Conservation (phyloP, 2,797 vertebrate species). For the Helicolenus hilgendorfi region DNA sequence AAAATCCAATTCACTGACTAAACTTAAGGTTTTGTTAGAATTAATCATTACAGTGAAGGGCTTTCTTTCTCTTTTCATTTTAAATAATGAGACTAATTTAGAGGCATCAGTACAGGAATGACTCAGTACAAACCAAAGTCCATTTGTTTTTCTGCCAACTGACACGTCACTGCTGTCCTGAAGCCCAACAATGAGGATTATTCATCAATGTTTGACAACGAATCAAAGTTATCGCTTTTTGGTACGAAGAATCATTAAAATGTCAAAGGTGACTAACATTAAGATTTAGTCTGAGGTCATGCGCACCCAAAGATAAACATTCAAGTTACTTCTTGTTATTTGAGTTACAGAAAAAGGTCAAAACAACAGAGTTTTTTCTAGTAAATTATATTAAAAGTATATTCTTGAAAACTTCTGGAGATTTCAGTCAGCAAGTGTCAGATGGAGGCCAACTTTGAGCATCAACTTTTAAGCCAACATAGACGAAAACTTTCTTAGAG, state of each 20-base stretch:
- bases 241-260: background rate
- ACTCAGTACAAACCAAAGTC: conserved; percentile 8
- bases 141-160: background rate
- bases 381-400: too few species aligned
- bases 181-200: conserved; percentile 2
- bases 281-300: background rate
- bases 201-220: conserved; percentile 10
- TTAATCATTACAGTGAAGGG: background rate
- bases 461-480: background rate
- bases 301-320: background rate
- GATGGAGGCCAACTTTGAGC: background rate
- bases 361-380: background rate
- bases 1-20: background rate
- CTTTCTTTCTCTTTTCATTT: background rate
- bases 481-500: background rate
- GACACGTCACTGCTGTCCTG: background rate
- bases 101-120: background rate
- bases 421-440: background rate
- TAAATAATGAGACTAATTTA: background rate
- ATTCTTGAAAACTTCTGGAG: background rate
- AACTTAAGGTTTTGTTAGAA: background rate
- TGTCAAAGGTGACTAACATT: background rate
- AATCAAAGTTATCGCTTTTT: background rate
- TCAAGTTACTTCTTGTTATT: background rate
- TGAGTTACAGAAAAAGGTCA: background rate